A percentile compares a stretch with the other conserved stretches of the same genome.
Conservation (phyloP, 30 jellyfish, hydroid and myxozoan genomes). For the Catostylus mosaicus region DNA sequence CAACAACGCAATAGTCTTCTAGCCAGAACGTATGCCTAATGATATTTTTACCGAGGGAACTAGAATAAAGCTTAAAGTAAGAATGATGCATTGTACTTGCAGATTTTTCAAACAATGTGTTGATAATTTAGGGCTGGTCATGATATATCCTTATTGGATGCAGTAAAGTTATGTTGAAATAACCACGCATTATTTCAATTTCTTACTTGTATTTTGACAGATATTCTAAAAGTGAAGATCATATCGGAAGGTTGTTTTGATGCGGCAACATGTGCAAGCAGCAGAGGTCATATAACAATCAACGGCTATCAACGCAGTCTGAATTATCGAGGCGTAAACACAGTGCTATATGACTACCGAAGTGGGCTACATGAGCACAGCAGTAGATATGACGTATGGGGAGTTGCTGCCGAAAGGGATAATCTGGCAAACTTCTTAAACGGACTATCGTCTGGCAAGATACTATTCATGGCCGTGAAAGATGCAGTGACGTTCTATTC, state of each 20-base stretch:
- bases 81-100: too few species aligned
- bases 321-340: constrained; percentile 33
- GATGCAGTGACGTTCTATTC: not conserved
- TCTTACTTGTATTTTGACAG: not conserved
- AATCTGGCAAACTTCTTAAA: not conserved
- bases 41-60: too few species aligned
- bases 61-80: too few species aligned
- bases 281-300: constrained; percentile 24
- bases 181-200: too few species aligned
- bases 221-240: constrained; percentile 5
- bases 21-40: too few species aligned
- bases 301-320: constrained; percentile 43
- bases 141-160: too few species aligned
- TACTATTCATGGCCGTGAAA: constrained; percentile 31
- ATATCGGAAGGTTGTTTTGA: constrained; percentile 12
- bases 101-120: too few species aligned
- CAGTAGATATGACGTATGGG: not conserved
- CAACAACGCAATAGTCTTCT: too few species aligned
- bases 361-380: constrained; percentile 47
- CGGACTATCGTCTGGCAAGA: constrained; percentile 10
- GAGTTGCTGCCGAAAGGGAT: not conserved
- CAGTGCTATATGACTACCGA: constrained; percentile 36
- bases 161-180: too few species aligned
- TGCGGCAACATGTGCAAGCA: not conserved
- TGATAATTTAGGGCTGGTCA: too few species aligned